Evolutionary conservation across 2,797 vertebrate species (phyloP).

Genomic region (Gobio occitaniae): DNA sequence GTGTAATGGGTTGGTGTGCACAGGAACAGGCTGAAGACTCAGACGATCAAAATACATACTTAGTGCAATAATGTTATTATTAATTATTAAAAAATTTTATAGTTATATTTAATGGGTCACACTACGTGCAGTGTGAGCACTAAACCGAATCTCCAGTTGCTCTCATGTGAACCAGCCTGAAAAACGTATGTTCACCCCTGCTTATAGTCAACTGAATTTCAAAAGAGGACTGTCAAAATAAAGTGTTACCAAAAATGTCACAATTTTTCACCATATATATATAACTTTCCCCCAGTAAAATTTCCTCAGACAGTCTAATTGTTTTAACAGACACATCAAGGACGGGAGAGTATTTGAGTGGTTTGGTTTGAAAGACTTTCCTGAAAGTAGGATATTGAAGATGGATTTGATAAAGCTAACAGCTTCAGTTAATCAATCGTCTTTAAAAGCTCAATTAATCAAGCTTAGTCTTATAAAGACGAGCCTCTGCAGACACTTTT

Average conservation of each 20-base stretch:
- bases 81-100: too few relatives aligned
- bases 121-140: too few relatives aligned
- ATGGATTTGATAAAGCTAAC: constrained; percentile 23
- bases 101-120: too few relatives aligned
- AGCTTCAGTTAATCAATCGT: constrained; percentile 27
- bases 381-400: not conserved
- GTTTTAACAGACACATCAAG: constrained; percentile 22
- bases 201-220: not conserved
- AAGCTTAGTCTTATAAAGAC: constrained; percentile 3
- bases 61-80: too few relatives aligned
- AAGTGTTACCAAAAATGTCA: not conserved
- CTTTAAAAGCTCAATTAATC: constrained; percentile 26
- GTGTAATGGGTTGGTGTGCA: too few relatives aligned
- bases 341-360: not conserved
- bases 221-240: not conserved
- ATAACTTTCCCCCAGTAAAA: not conserved
- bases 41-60: too few relatives aligned
- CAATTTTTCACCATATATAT: not conserved
- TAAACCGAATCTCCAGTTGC: too few relatives aligned
- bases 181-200: not conserved
- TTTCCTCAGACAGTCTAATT: constrained; percentile 30
- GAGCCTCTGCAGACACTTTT: not conserved
- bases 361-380: constrained; percentile 5
- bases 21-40: too few relatives aligned
- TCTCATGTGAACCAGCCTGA: too few relatives aligned